Evolutionary conservation across 2,113 vertebrate genomes (phyloP).

Genomic region (Ochotona princeps): DNA sequence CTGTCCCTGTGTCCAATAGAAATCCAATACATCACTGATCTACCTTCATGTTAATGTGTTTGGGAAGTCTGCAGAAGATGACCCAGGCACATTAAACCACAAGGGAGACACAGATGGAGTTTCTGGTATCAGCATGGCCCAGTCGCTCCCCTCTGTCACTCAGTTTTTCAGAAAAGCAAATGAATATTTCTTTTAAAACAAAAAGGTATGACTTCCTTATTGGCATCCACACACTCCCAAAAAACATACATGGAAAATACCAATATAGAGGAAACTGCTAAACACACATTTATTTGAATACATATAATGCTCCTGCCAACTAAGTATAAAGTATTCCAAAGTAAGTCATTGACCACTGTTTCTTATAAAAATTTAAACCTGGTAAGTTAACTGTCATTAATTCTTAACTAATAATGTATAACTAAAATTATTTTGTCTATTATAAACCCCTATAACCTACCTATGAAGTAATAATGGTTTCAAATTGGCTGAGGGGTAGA

Average conservation of each 20-base stretch:
- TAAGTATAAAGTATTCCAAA: not conserved
- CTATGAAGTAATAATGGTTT: not conserved
- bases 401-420: not conserved
- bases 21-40: too few species aligned
- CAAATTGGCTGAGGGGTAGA: not conserved
- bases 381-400: not conserved
- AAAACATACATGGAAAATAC: not conserved
- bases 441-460: not conserved
- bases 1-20: too few species aligned
- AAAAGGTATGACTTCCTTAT: not conserved
- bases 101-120: too few species aligned
- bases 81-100: too few species aligned
- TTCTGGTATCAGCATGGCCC: too few species aligned
- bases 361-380: not conserved
- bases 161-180: too few species aligned
- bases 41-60: too few species aligned
- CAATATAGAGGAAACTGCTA: not conserved
- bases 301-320: conserved; percentile 22
- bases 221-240: not conserved
- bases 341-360: not conserved
- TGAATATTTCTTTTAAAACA: not conserved
- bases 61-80: too few species aligned
- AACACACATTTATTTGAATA: not conserved
- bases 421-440: not conserved
- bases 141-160: too few species aligned